Conservation (phyloP, 2,888 invertebrate species). For the Coecobrya sp. region DNA sequence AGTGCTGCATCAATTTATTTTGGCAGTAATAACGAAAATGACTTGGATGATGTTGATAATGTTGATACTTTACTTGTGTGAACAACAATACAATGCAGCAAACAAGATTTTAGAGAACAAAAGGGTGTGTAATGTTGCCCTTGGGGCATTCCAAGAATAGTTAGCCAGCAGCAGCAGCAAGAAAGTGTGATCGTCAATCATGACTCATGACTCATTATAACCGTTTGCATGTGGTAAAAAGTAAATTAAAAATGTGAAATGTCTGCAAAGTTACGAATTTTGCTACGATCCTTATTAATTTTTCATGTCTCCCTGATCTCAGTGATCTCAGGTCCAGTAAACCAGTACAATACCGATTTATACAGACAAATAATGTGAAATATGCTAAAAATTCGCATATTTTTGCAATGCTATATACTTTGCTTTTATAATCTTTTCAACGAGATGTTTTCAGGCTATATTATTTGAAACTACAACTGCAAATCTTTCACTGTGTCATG, state of each 20-base stretch:
- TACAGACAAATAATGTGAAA: too few species aligned
- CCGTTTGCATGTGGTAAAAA: not conserved
- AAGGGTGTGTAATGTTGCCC: slow-evolving; percentile 49
- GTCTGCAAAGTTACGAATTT: not conserved
- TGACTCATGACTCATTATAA: slow-evolving; percentile 7
- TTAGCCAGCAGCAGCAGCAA: not conserved
- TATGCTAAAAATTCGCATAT: too few species aligned
- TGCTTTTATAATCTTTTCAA: too few species aligned
- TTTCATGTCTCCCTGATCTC: not conserved
- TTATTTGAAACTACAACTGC: not conserved
- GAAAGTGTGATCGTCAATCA: not conserved
- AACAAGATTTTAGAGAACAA: slow-evolving; percentile 42
- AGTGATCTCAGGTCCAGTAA: not conserved
- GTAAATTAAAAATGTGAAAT: slow-evolving; percentile 4
- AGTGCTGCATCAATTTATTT: slow-evolving; percentile 36
- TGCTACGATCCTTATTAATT: not conserved
- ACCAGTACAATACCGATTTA: too few species aligned
- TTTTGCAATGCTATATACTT: too few species aligned
- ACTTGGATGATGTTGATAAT: too few species aligned
- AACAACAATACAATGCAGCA: slow-evolving; percentile 16
- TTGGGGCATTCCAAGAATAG: slow-evolving; percentile 62
- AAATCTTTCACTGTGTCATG: not conserved
- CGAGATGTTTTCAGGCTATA: too few species aligned
- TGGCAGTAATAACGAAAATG: slow-evolving; percentile 37
- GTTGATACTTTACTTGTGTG: not conserved